These are phyloP conservation scores for Drosophila bunnanda DNA, from an alignment of 2,888 invertebrate genomes.

Conservation along the genomic window DNA sequence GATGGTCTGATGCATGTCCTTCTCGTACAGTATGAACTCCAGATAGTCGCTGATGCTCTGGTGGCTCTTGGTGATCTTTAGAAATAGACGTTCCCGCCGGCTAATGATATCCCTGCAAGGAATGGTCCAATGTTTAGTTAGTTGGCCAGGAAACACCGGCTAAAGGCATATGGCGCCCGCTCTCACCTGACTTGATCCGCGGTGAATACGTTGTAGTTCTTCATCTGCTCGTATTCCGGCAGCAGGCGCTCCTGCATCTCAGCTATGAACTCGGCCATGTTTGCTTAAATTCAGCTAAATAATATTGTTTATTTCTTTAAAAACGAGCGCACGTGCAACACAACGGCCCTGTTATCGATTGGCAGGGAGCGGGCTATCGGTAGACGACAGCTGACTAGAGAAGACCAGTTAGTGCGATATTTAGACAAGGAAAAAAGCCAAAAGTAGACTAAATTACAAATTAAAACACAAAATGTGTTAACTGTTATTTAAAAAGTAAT, in stretches of 20 bases:
- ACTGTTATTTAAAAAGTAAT: not conserved
- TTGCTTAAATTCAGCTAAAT: constrained; percentile 36
- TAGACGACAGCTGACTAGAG: not conserved
- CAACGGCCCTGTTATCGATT: constrained; percentile 17
- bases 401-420: not conserved
- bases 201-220: constrained; percentile 89
- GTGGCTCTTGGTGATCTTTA: constrained; percentile 75
- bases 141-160: too few species aligned
- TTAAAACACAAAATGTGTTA: not conserved
- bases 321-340: constrained; percentile 35
- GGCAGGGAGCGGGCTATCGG: not conserved
- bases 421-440: not conserved
- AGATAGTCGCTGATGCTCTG: constrained; percentile 73
- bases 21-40: constrained; percentile 82
- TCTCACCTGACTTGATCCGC: constrained; percentile 87
- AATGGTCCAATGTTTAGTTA: not conserved
- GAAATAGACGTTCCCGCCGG: constrained; percentile 76
- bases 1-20: constrained; percentile 75
- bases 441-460: not conserved
- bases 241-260: constrained; percentile 91
- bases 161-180: not conserved
- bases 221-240: constrained; percentile 92
- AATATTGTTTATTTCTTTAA: constrained; percentile 36
- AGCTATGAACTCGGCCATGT: constrained; percentile 93
- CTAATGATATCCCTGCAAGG: constrained; percentile 72